Evolutionary conservation across 1,140 invertebrate species (phyloP).

Genomic region (Magallana angulata): DNA sequence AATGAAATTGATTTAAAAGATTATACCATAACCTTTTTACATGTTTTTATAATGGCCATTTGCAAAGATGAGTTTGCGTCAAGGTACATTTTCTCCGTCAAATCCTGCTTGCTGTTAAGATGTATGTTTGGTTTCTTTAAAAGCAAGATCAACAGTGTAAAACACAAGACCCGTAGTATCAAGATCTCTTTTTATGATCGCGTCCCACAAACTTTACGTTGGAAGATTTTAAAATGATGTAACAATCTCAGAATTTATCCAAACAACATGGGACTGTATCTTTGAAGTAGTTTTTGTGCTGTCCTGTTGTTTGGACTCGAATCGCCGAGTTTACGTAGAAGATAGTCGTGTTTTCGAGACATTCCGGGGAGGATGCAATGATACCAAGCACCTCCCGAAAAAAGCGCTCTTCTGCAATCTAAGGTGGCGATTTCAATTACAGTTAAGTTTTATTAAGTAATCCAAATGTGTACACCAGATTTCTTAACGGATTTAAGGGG

Average conservation of each 20-base stretch:
- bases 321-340: not conserved
- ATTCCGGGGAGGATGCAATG: not conserved
- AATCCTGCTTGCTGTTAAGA: too few species aligned
- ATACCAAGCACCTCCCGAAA: not conserved
- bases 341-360: not conserved
- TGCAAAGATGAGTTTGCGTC: too few species aligned
- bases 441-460: not conserved
- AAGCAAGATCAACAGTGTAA: not conserved
- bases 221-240: constrained; percentile 20
- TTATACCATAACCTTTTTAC: too few species aligned
- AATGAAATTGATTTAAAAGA: too few species aligned
- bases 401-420: not conserved
- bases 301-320: not conserved
- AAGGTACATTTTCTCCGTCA: too few species aligned
- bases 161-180: not conserved
- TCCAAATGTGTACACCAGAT: not conserved
- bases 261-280: constrained; percentile 23
- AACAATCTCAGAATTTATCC: constrained; percentile 12
- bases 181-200: not conserved
- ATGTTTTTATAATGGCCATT: too few species aligned
- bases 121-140: not conserved
- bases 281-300: constrained; percentile 18
- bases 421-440: not conserved
- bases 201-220: constrained; percentile 4
- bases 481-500: not conserved